Evolutionary conservation across 2,797 vertebrate species (phyloP), one percentile per base, ranked within the genome.

Genomic region (Chrysolophus pictus): DNA sequence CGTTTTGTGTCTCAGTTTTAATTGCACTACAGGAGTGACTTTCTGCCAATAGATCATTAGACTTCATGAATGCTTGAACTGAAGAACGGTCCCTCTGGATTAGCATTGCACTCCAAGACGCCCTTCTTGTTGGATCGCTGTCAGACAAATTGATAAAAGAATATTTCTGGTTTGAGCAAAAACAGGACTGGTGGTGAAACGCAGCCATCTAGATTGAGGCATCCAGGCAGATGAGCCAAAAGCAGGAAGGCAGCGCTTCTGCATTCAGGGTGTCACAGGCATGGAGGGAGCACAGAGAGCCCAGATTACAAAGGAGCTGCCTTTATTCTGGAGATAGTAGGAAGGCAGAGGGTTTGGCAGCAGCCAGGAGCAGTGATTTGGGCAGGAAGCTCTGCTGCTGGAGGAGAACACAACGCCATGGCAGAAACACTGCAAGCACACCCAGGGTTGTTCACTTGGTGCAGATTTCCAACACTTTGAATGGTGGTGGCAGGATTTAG

Each of bases 381-480:
- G 93, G 87, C 95, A 97, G 96, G 94, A 96, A 96, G 84, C 96
- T 92, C 72, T 96, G 97, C 96, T 96, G 11, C 95, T 93, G 94
- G 94, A 97, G 96, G 62, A 94, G 96, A 95, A 95, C 91, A 95
- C 56, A 95, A 94, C 95, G 83, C 75, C 93, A 88, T 87, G 91
- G 95, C 95, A 91, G 95, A 71, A 96, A 80, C 39, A 28, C 82
- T 96, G 91, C 93, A 84, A 70, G 94, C 95, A 73, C n/a, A 72
- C 96, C 95, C 22, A 6, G n/a, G 70, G 72, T 97, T 97, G 97
- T 97, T 97, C 97, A 96, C 95, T 97, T 95, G 87, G 95, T 96
- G 96, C 90, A 19, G 91, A 71, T 96, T 81, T 96, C 92, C 96
- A 97, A 94, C 93, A 22, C 87, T 91, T 96, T 86, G 91, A 95